Conservation (phyloP, 2,113 vertebrate genomes). For the Cercopithecus mona region DNA sequence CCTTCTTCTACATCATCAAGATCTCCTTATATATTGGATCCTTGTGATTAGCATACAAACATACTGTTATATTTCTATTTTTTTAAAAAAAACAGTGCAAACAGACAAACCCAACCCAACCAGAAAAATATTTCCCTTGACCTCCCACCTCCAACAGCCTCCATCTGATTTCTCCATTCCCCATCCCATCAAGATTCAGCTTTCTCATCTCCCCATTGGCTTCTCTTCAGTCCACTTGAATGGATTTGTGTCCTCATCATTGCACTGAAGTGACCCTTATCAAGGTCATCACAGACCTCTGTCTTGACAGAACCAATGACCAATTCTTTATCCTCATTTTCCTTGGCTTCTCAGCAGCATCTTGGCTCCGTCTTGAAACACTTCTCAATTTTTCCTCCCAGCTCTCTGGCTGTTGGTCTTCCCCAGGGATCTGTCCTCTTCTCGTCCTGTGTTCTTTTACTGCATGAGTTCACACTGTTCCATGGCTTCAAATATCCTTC, state of each 20-base stretch:
- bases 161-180: neutral
- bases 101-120: neutral
- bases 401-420: slow-evolving; percentile 3
- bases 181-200: neutral
- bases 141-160: neutral
- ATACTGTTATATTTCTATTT: neutral
- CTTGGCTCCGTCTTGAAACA: slow-evolving; percentile 5
- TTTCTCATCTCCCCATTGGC: neutral
- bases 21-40: neutral
- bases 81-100: neutral
- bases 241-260: neutral
- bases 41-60: neutral
- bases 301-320: neutral
- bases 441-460: neutral
- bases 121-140: neutral
- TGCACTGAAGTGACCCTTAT: neutral
- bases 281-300: neutral
- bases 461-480: neutral
- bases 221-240: neutral
- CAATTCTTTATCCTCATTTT: neutral
- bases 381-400: neutral
- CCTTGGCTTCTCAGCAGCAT: neutral
- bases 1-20: neutral
- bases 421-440: slow-evolving; percentile 23
- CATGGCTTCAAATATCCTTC: neutral